Conservation (phyloP, 2,113 vertebrate genomes). For the Nothoprocta pentlandii region DNA sequence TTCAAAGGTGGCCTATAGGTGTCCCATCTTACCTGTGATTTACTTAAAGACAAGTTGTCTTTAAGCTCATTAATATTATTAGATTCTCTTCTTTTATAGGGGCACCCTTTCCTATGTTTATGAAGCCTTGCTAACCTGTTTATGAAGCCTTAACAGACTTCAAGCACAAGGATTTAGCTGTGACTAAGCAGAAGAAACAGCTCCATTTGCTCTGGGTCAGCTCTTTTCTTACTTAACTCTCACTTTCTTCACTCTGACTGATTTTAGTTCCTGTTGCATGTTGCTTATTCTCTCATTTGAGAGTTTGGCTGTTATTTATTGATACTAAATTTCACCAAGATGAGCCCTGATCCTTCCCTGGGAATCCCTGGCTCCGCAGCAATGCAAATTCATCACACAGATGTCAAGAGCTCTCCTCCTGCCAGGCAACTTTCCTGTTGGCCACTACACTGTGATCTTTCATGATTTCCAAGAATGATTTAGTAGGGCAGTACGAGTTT, state of each 20-base stretch:
- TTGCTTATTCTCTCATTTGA: background rate
- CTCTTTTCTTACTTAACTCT: background rate
- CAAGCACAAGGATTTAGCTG: background rate
- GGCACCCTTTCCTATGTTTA: background rate
- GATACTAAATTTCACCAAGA: background rate
- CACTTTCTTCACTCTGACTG: background rate
- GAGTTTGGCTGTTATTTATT: background rate
- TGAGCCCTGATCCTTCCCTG: background rate
- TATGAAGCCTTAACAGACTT: background rate
- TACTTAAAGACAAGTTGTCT: background rate
- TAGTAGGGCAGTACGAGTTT: background rate
- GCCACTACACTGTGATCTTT: background rate
- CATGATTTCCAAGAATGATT: background rate
- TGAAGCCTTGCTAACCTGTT: background rate
- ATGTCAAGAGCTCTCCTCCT: background rate
- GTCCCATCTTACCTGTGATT: background rate
- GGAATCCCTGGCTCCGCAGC: background rate
- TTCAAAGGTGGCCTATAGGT: background rate
- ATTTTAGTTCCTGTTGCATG: background rate
- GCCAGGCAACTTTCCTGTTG: background rate
- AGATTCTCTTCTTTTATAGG: background rate
- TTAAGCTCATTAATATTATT: background rate
- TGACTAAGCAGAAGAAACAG: background rate
- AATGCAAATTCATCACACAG: background rate
- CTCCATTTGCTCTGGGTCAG: background rate